Evolutionary conservation across 2,888 invertebrate species (phyloP).

Genomic region (Pyrrhia umbra): DNA sequence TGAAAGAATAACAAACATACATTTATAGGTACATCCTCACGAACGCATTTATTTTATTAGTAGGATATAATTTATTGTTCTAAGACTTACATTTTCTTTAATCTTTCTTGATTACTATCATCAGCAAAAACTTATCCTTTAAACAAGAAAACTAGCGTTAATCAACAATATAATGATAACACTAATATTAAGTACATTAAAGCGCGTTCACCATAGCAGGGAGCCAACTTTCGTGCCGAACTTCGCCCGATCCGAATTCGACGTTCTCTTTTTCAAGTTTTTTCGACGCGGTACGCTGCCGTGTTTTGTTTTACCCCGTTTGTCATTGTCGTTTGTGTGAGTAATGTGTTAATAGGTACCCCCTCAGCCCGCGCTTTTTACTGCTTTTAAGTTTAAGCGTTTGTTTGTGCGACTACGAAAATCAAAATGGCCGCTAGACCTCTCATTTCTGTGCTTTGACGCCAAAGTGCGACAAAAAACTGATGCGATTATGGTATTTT

Average conservation of each 20-base stretch:
- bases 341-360: constrained; percentile 76
- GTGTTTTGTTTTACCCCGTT: constrained; percentile 73
- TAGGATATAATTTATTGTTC: too few relatives aligned
- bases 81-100: too few relatives aligned
- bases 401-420: constrained; percentile 69
- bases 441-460: constrained; percentile 50
- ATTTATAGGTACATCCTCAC: too few relatives aligned
- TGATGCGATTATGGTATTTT: constrained; percentile 31
- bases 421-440: constrained; percentile 69
- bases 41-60: too few relatives aligned
- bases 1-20: too few relatives aligned
- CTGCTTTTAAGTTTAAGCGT: constrained; percentile 72
- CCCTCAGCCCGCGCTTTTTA: constrained; percentile 66
- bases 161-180: neutral
- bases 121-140: too few relatives aligned
- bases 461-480: constrained; percentile 32
- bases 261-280: constrained; percentile 71
- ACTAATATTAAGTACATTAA: constrained; percentile 33
- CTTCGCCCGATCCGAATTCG: constrained; percentile 69
- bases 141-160: neutral
- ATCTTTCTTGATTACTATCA: too few relatives aligned
- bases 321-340: constrained; percentile 75
- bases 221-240: constrained; percentile 71
- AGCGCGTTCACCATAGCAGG: constrained; percentile 34
- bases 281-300: constrained; percentile 63